Conservation (phyloP, 2,113 vertebrate species). For the Isurus oxyrinchus region DNA sequence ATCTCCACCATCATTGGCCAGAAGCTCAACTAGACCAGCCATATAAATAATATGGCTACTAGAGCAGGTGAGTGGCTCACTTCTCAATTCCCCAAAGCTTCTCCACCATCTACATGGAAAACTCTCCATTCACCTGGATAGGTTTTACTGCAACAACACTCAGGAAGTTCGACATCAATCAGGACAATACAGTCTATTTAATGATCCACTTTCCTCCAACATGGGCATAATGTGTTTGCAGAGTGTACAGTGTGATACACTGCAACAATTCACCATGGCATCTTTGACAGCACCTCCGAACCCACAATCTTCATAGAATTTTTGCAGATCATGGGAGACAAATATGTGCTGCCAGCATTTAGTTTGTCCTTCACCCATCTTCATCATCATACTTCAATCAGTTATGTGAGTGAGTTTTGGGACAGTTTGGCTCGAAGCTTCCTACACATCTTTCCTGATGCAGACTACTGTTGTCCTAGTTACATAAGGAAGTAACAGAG, state of each 20-base stretch:
- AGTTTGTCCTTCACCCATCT: not conserved
- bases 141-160: not conserved
- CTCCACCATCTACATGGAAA: not conserved
- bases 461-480: not conserved
- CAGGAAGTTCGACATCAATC: not conserved
- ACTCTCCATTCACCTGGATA: not conserved
- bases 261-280: not conserved
- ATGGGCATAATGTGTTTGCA: not conserved
- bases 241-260: not conserved
- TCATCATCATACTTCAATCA: not conserved
- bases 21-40: too few species aligned
- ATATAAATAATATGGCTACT: too few species aligned
- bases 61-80: not conserved
- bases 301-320: not conserved
- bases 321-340: not conserved
- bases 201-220: not conserved
- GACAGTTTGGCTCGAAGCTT: not conserved
- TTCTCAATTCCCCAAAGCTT: not conserved
- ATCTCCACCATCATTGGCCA: too few species aligned
- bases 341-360: not conserved
- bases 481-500: not conserved
- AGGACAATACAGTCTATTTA: not conserved
- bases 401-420: not conserved
- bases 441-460: not conserved
- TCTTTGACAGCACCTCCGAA: not conserved